These are phyloP conservation scores for Pseudachorutes palmiensis DNA, from an alignment of 1,140 invertebrate genomes.

Conservation along the genomic window DNA sequence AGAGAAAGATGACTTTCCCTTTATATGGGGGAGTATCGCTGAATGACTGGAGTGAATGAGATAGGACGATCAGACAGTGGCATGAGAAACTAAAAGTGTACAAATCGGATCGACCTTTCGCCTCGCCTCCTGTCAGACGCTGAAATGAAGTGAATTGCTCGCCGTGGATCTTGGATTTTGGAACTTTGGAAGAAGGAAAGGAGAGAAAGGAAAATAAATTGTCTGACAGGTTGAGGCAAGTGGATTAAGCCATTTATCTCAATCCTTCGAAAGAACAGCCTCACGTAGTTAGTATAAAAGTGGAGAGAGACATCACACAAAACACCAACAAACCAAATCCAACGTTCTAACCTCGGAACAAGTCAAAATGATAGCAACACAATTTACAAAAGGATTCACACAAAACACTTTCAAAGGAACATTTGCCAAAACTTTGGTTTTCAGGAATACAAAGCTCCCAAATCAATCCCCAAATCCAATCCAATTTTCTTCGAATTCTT, in stretches of 20 bases:
- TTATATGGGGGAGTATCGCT: too few species aligned
- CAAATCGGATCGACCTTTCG: conserved; percentile 19
- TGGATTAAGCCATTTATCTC: conserved; percentile 22
- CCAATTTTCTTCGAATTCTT: too few species aligned
- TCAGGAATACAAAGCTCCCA: too few species aligned
- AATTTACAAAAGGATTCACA: too few species aligned
- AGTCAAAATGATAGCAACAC: background rate
- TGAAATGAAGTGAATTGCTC: conserved; percentile 14
- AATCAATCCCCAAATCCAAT: too few species aligned
- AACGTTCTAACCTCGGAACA: background rate
- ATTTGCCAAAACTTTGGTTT: too few species aligned
- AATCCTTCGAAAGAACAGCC: conserved; percentile 6
- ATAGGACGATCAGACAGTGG: too few species aligned
- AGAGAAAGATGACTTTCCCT: too few species aligned
- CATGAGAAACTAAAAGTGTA: conserved; percentile 2
- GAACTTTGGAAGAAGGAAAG: background rate
- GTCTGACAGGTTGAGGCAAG: conserved; percentile 19
- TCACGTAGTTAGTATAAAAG: background rate
- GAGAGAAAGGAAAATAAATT: conserved; percentile 19
- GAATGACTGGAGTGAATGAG: too few species aligned
- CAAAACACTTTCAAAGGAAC: too few species aligned
- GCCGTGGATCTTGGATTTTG: background rate
- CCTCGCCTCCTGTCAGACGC: conserved; percentile 3
- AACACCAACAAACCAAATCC: background rate
- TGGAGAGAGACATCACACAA: background rate